Percentiles rank a stretch among this genome's conserved stretches.
phyloP scores from a whole-genome alignment of 1,140 invertebrate genomes.

The Drosophila yakuba region DNA sequence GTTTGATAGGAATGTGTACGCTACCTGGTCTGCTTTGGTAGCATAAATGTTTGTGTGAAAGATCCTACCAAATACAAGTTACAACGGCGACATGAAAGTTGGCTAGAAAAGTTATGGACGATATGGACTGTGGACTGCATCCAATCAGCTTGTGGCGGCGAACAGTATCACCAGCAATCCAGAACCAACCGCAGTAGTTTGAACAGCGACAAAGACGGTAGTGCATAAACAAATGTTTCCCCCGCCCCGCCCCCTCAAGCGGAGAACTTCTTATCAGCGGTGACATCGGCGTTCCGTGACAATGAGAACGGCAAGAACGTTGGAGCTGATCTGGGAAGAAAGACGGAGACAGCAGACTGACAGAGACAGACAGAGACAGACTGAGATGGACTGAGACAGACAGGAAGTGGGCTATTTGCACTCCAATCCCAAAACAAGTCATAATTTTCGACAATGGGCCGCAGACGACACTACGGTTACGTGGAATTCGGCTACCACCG shows the following conservation, averaged over 20 bases:
- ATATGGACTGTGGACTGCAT: no score
- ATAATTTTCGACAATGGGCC: constrained; percentile 76
- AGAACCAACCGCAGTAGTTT: constrained; percentile 6
- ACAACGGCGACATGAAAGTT: no score
- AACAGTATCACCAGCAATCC: neutral
- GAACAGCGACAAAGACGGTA: constrained; percentile 25
- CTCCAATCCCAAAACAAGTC: constrained; percentile 75
- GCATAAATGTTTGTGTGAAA: no score
- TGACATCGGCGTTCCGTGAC: constrained; percentile 72
- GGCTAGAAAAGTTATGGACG: neutral
- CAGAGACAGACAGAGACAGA: constrained; percentile 1
- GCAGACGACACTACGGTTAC: constrained; percentile 60
- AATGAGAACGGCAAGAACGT: constrained; percentile 51
- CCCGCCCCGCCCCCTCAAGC: neutral
- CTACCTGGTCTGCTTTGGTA: no score
- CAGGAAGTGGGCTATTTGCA: constrained; percentile 82
- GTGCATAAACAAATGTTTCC: constrained; percentile 41
- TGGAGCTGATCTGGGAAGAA: constrained; percentile 12
- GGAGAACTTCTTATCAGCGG: constrained; percentile 58
- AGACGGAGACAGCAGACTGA: neutral
- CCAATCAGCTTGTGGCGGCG: neutral
- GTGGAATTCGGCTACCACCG: constrained; percentile 56
- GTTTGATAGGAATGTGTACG: no score
- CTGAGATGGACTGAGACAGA: constrained; percentile 28
- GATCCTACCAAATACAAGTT: neutral